A percentile compares a stretch with the other conserved stretches of the same genome.
Conservation (phyloP, 2,888 invertebrate genomes). For the Papilio gigon region DNA sequence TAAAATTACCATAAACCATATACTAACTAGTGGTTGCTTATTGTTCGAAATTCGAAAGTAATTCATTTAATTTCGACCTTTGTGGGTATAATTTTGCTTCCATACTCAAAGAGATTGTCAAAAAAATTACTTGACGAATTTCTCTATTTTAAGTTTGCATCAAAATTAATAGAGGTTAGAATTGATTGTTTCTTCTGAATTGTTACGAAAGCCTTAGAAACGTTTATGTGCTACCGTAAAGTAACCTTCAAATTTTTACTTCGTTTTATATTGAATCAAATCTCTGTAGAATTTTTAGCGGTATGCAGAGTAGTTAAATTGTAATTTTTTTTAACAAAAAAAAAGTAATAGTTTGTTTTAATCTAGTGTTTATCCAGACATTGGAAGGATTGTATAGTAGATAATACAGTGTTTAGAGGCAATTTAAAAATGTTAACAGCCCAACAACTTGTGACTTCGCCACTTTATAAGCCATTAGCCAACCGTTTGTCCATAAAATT, state of each 20-base stretch:
- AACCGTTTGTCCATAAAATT: slow-evolving; percentile 66
- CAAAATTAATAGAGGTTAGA: too few relatives aligned
- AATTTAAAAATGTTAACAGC: slow-evolving; percentile 62
- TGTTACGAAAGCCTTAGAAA: too few relatives aligned
- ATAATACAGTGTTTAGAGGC: slow-evolving; percentile 50
- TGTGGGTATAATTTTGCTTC: too few relatives aligned
- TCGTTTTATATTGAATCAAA: neutral
- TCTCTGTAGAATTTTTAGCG: neutral
- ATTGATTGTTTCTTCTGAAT: too few relatives aligned
- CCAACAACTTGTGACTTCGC: slow-evolving; percentile 48
- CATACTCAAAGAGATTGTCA: too few relatives aligned
- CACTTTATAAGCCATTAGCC: slow-evolving; percentile 62
- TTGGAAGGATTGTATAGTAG: neutral
- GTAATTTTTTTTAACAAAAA: neutral
- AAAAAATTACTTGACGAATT: too few relatives aligned
- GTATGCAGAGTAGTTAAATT: neutral
- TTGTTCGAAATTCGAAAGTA: too few relatives aligned
- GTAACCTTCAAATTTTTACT: neutral
- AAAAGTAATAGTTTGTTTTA: neutral
- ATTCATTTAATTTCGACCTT: too few relatives aligned
- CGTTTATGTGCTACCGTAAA: too few relatives aligned
- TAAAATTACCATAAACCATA: neutral
- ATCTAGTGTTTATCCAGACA: neutral
- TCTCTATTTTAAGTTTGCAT: too few relatives aligned
- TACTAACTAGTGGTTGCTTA: too few relatives aligned